Evolutionary conservation across 2,113 vertebrate species (phyloP).

Genomic region (Rynchops niger): DNA sequence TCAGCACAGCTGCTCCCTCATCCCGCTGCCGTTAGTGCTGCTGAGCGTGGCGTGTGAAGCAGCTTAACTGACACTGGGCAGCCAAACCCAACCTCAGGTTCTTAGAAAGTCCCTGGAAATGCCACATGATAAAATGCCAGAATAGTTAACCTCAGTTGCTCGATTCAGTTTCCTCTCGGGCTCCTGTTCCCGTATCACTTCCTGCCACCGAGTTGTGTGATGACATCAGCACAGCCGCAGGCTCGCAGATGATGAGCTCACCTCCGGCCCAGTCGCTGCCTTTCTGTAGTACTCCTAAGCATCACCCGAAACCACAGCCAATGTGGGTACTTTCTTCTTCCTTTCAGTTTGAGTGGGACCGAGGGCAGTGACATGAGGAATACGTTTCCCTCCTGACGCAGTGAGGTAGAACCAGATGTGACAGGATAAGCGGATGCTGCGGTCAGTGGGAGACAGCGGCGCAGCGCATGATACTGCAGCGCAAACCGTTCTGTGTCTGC

Average conservation of each 20-base stretch:
- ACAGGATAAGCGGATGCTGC: neutral
- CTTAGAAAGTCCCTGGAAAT: slow-evolving; percentile 54
- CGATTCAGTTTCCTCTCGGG: slow-evolving; percentile 4
- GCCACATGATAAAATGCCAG: neutral
- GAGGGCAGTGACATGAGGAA: neutral
- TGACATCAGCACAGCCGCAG: slow-evolving; percentile 52
- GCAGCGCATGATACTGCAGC: rapidly evolving
- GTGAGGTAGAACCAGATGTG: neutral
- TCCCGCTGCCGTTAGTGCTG: neutral
- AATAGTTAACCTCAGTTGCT: slow-evolving; percentile 36
- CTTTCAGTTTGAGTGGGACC: neutral
- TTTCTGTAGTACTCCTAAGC: neutral
- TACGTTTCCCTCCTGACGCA: neutral
- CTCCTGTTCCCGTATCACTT: slow-evolving; percentile 36
- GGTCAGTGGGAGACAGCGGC: neutral
- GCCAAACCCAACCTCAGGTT: neutral
- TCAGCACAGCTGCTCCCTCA: slow-evolving; percentile 4
- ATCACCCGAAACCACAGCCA: slow-evolving; percentile 1
- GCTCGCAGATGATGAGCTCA: neutral
- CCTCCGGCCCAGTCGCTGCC: neutral
- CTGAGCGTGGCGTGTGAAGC: neutral
- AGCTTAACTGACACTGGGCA: neutral
- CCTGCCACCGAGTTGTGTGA: neutral
- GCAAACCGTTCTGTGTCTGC: rapidly evolving
- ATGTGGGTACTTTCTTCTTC: neutral